Base-by-base conservation (phyloP, 1,140 invertebrate species). In the Plectus sambesii region DNA sequence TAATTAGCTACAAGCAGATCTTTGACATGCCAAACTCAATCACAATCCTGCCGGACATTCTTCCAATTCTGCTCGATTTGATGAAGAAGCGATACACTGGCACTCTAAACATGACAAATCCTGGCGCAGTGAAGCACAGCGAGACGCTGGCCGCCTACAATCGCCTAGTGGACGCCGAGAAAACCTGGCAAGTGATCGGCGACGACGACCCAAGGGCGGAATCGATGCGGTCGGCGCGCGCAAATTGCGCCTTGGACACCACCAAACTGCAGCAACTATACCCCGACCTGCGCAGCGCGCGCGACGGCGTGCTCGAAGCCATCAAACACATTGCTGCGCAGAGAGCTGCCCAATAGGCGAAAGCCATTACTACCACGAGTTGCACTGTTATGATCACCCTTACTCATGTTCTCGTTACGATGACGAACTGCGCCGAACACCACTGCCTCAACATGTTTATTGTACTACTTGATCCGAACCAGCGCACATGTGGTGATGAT, bases 11-110 rank as follows among this genome's bases (percentile, higher is more conserved):
- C 36, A 56, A 56, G 22, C 49, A 65, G 54, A 64, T 67, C 12
- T 69, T 67, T 42, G 66, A 67, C 37, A 49, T 67, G 37, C 64
- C 64, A 23, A 63, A 68, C 12, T 67, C 64, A 9, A 47, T 67
- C 4, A 63, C 64, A n/a, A 66, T 67, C 30, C 43, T 67, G n/a
- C 60, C 66, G 6, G 64, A 67, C 40, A 65, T 61, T 33, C 27
- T 69, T 8, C 61, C 59, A n/a, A 61, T 59, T 5, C 43, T 67
- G 19, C 42, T 68, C 29, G 39, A 56, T 12, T 45, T 67, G 17
- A 67, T 67, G 64, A 63, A 67, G 42, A 41, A 53, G 17, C 40
- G 63, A 33, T 54, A 36, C 36, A 50, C 55, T 1, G 64, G 64
- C 3, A 48, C 59, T 3, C 35, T 67, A 37, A 67, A 67, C 35